Evolutionary conservation across 2,888 invertebrate genomes (phyloP).

Genomic region (Hypomecis atomaria): DNA sequence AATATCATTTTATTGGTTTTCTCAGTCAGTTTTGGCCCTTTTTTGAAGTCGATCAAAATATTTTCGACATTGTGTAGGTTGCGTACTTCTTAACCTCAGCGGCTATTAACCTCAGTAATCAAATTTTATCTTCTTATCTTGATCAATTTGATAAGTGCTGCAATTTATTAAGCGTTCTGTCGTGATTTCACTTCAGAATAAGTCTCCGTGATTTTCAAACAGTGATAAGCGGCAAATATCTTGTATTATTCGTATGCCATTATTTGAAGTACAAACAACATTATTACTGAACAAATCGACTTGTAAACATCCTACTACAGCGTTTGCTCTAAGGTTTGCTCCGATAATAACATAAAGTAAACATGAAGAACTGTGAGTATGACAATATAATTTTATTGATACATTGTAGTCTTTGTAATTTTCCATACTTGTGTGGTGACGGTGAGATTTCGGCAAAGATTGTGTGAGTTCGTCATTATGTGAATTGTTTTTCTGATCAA

Average conservation of each 20-base stretch:
- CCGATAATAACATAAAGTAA: slow-evolving; percentile 18
- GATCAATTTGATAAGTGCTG: no score
- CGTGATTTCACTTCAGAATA: not conserved
- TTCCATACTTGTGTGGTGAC: slow-evolving; percentile 5
- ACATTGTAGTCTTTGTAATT: slow-evolving; percentile 16
- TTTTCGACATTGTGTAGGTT: no score
- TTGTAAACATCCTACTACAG: slow-evolving; percentile 25
- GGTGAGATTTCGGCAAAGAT: no score
- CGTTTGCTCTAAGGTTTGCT: slow-evolving; percentile 33
- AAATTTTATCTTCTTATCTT: no score
- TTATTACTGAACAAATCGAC: slow-evolving; percentile 18
- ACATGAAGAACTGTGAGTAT: slow-evolving; percentile 34
- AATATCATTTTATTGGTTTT: no score
- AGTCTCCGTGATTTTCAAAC: not conserved
- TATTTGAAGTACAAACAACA: slow-evolving; percentile 19
- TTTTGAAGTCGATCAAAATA: no score
- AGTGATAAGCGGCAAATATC: slow-evolving; percentile 5
- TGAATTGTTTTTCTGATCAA: no score
- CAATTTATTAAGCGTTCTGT: no score
- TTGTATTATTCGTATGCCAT: not conserved
- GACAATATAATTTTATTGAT: slow-evolving; percentile 4
- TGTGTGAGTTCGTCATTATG: no score
- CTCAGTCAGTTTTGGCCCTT: no score
- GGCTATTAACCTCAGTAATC: no score
- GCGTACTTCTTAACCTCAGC: no score